phyloP scores from a whole-genome alignment of 92 coral and sea anemone species.

The Phymanthus crucifer region DNA sequence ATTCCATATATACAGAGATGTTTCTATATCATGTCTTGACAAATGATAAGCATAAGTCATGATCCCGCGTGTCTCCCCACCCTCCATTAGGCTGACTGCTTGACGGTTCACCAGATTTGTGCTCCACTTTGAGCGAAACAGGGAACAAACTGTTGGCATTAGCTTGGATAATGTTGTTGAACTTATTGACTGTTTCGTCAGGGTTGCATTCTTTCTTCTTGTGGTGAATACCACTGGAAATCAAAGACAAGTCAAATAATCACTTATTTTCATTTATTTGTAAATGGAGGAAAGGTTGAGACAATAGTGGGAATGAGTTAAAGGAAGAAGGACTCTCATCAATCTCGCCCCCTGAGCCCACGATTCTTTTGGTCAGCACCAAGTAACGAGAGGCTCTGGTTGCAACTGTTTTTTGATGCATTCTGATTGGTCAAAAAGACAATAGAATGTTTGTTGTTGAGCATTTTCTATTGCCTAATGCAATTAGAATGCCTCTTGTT shows the following conservation, averaged over 20 bases:
- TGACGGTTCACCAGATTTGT: slow-evolving; percentile 13
- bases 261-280: neutral
- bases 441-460: too few relatives aligned
- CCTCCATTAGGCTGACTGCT: slow-evolving; percentile 90
- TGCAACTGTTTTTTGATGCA: too few relatives aligned
- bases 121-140: slow-evolving; percentile 50
- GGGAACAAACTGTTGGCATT: slow-evolving; percentile 68
- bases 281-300: neutral
- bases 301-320: too few relatives aligned
- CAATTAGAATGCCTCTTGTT: too few relatives aligned
- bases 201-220: slow-evolving; percentile 70
- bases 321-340: too few relatives aligned
- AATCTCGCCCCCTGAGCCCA: too few relatives aligned
- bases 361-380: too few relatives aligned
- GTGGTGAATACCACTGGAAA: slow-evolving; percentile 91
- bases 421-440: too few relatives aligned
- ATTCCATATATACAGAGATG: too few relatives aligned
- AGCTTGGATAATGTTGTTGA: slow-evolving; percentile 60
- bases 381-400: too few relatives aligned
- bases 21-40: slow-evolving; percentile 6
- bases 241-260: slow-evolving; percentile 12
- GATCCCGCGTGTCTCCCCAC: slow-evolving; percentile 96
- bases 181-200: slow-evolving; percentile 48
- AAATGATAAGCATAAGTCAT: slow-evolving; percentile 60
- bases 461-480: too few relatives aligned